Conservation (phyloP, 2,888 invertebrate species). For the Acrobasis repandana region DNA sequence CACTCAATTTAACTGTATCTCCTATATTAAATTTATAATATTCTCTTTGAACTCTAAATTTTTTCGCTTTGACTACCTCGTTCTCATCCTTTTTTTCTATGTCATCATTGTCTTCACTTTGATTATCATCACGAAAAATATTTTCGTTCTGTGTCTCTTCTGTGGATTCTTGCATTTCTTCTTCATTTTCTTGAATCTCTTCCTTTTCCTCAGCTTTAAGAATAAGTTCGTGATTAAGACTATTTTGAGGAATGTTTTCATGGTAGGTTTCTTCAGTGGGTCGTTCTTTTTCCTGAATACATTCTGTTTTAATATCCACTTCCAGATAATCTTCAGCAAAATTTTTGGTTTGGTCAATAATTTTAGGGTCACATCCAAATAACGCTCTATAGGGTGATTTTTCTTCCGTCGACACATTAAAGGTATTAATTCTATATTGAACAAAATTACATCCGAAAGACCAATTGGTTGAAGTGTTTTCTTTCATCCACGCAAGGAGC, state of each 20-base stretch:
- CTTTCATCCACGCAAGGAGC: constrained; percentile 1
- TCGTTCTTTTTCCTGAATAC: not conserved
- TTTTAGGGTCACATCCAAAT: constrained; percentile 4
- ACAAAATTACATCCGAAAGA: constrained; percentile 6
- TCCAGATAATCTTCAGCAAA: not conserved
- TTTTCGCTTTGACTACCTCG: not conserved
- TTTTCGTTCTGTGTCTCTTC: not conserved
- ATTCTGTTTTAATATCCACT: not conserved
- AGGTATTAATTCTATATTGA: constrained; percentile 9
- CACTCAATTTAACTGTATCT: not conserved
- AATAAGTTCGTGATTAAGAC: not conserved
- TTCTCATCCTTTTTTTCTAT: not conserved
- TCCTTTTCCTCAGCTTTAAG: not conserved
- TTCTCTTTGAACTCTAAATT: too few species aligned
- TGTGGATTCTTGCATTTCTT: not conserved
- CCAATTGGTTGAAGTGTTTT: not conserved
- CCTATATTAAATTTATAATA: not conserved
- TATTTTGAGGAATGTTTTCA: not conserved
- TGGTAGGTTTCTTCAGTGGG: not conserved
- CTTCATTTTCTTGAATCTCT: not conserved
- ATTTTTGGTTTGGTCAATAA: not conserved
- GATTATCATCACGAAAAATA: not conserved
- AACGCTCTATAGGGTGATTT: not conserved
- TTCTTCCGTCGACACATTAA: not conserved
- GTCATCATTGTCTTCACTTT: not conserved